Conservation (phyloP, 2,113 vertebrate species). For the Onychostruthus taczanowskii region DNA sequence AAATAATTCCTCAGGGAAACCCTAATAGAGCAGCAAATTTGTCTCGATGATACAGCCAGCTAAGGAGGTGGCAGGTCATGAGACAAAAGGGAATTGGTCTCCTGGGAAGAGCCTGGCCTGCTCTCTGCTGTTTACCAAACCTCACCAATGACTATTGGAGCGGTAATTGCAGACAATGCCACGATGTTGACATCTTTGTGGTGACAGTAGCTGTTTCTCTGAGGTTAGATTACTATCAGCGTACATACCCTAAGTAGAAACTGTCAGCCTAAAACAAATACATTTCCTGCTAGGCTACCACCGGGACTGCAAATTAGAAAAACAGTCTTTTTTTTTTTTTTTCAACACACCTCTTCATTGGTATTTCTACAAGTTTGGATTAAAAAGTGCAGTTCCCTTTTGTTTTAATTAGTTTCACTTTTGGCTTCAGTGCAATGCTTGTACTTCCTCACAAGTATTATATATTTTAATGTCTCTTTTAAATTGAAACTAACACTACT, state of each 20-base stretch:
- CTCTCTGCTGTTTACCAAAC: not conserved
- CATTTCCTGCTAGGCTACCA: not conserved
- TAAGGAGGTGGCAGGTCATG: not conserved
- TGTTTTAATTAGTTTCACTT: not conserved
- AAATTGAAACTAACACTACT: not conserved
- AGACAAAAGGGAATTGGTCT: not conserved
- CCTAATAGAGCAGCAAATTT: not conserved
- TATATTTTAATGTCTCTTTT: not conserved
- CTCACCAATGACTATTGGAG: not conserved
- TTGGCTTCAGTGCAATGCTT: not conserved
- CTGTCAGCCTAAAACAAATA: not conserved
- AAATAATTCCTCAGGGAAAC: not conserved
- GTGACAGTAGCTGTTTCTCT: not conserved
- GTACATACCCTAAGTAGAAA: not conserved
- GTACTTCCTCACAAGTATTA: not conserved
- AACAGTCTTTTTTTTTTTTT: rapidly evolving
- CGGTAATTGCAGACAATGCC: not conserved
- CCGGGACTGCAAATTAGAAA: not conserved
- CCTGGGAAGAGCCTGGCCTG: not conserved
- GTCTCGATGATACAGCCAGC: not conserved
- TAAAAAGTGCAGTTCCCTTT: not conserved
- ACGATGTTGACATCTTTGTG: not conserved
- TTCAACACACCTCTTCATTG: not conserved
- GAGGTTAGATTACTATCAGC: not conserved
- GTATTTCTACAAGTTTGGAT: not conserved